Conservation (phyloP, 1,140 invertebrate species). For the Drusus annulatus region DNA sequence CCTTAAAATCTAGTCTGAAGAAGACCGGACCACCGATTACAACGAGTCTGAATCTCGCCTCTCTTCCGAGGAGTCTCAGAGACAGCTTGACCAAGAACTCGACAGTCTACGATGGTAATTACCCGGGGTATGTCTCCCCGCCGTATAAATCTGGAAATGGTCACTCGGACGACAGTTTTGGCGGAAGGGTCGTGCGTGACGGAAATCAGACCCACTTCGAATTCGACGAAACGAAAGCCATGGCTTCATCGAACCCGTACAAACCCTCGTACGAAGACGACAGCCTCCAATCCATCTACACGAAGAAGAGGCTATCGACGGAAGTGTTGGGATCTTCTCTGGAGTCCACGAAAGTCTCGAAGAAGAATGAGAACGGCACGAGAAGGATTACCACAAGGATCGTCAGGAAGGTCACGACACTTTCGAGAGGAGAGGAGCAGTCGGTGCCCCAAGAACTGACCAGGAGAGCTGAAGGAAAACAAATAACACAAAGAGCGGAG, state of each 20-base stretch:
- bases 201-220: conserved; percentile 71
- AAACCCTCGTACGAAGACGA: conserved; percentile 69
- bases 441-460: conserved; percentile 81
- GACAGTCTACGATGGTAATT: conserved; percentile 69
- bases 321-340: conserved; percentile 87
- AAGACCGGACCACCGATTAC: conserved; percentile 74
- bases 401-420: conserved; percentile 90
- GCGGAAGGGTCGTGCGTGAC: conserved; percentile 68
- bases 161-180: conserved; percentile 65
- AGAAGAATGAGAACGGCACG: conserved; percentile 81
- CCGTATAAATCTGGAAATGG: conserved; percentile 66
- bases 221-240: conserved; percentile 65
- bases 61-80: conserved; percentile 68
- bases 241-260: conserved; percentile 66
- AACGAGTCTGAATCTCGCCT: conserved; percentile 71
- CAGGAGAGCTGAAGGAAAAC: conserved; percentile 68
- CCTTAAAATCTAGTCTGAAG: conserved; percentile 72
- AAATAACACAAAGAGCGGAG: conserved; percentile 69
- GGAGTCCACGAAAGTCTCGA: conserved; percentile 85
- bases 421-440: conserved; percentile 89
- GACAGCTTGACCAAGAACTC: conserved; percentile 66
- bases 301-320: conserved; percentile 86
- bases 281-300: conserved; percentile 81
- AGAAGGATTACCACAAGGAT: conserved; percentile 89
- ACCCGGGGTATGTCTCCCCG: conserved; percentile 65